Percentiles rank a stretch among this genome's conserved stretches.
Evolutionary conservation across 2,113 vertebrate species (phyloP).

Genomic region (Osmerus eperlanus): DNA sequence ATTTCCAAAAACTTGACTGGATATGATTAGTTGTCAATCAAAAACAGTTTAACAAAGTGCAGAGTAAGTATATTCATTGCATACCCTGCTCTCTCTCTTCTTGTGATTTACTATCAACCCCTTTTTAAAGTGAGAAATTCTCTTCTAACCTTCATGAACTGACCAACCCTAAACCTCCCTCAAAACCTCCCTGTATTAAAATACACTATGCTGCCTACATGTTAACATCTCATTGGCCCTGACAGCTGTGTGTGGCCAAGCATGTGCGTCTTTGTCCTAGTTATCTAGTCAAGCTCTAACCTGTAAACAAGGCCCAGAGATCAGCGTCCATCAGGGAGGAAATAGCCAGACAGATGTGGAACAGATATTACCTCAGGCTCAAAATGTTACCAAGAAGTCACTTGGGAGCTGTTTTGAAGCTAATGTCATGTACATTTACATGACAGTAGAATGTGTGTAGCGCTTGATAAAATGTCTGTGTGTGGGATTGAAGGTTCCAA

Average conservation of each 20-base stretch:
- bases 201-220: background rate
- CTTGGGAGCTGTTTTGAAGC: too few relatives aligned
- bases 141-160: too few relatives aligned
- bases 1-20: background rate
- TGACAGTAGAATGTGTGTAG: too few relatives aligned
- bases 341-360: constrained; percentile 54
- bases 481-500: too few relatives aligned
- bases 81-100: background rate
- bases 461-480: too few relatives aligned
- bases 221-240: constrained; percentile 11
- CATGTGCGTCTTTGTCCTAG: constrained; percentile 37
- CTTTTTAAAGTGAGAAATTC: too few relatives aligned
- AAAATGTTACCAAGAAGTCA: background rate
- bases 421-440: too few relatives aligned
- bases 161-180: too few relatives aligned
- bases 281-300: constrained; percentile 59
- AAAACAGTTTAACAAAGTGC: background rate
- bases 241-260: constrained; percentile 15
- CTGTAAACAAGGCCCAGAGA: constrained; percentile 54
- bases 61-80: background rate
- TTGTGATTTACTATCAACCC: too few relatives aligned
- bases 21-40: too few relatives aligned
- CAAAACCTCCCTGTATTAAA: too few relatives aligned
- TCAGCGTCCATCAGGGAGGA: constrained; percentile 54
- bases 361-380: constrained; percentile 8